These are phyloP conservation scores for Naja naja DNA, from an alignment of 2,113 vertebrate genomes.

Conservation along the genomic window DNA sequence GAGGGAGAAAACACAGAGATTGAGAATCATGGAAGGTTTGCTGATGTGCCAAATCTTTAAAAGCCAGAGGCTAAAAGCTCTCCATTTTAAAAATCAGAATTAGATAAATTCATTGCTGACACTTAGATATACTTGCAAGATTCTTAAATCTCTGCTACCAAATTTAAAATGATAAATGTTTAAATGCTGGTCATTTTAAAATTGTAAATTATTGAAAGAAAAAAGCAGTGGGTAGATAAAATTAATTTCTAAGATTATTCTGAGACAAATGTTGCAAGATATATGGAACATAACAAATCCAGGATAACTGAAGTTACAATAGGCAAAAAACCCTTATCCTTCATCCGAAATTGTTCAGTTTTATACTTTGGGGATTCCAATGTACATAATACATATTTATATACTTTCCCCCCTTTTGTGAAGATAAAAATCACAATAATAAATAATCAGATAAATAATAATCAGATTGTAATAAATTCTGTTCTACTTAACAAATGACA, in stretches of 20 bases:
- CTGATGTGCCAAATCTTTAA: constrained; percentile 24
- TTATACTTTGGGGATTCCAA: background rate
- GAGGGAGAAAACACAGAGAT: constrained; percentile 45
- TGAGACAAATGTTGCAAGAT: background rate
- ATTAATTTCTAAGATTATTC: constrained; percentile 6
- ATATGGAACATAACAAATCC: background rate
- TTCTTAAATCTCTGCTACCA: background rate
- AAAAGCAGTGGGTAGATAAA: background rate
- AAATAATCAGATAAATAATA: background rate
- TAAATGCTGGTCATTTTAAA: background rate
- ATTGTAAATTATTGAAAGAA: background rate
- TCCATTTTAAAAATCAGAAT: constrained; percentile 20
- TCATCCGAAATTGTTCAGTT: background rate
- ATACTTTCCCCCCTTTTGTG: background rate
- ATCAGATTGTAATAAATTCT: background rate
- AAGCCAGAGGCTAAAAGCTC: background rate
- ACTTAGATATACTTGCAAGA: background rate
- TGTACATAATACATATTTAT: background rate
- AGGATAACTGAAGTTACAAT: background rate
- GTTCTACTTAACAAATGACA: background rate
- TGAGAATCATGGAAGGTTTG: constrained; percentile 21
- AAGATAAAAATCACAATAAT: background rate
- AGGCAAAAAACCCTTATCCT: background rate
- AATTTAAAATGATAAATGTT: constrained; percentile 17
- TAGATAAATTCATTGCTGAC: constrained; percentile 34